Base-by-base conservation (phyloP, 2,113 vertebrate species). In the Podarcis muralis region DNA sequence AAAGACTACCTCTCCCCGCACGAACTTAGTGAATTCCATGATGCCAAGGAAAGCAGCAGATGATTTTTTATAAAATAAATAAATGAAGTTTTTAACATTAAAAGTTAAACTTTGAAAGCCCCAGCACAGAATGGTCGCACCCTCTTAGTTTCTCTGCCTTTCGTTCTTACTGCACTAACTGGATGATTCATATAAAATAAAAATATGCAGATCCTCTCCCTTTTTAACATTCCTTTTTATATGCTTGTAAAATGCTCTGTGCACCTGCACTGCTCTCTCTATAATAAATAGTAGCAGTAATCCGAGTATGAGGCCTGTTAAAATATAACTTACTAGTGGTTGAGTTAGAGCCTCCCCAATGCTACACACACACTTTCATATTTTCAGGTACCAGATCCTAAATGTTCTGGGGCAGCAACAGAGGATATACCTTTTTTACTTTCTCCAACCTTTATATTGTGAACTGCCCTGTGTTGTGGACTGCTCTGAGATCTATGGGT, bases 171-270 rank as follows among this genome's bases (percentile, higher is more conserved):
- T 32, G 22, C 11, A 3, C 83, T 59, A 85, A 48, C 12, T 13
- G 22, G 12, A 22, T 85, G 48, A 25, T 37, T 85, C 25, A 37
- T 75, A 77, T 85, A 85, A 77, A 77, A 77, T 40, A n/a, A 40
- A 65, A 85, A 65, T 65, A 85, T 76, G 32, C 25, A 65, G 72
- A 85, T 77, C 32, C 4, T 20, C 53, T 77, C 7, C 15, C 65
- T 85, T 65, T 57, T 43, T 85, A 85, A 76, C 57, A 65, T 85
- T 76, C 72, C 57, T 65, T 85, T 81, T 87, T 87, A 80, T 87
- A 43, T 57, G 13, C 77, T 69, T 80, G 43, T 87, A 76, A 87
- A 80, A 81, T 87, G 68, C 78, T 35, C 9, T 57, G 5, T 62
- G 77, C 22, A 8, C 53, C 25, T 62, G 22, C 6, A 32, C 23